Conservation (phyloP, 2,113 vertebrate genomes). For the Syngnathus floridae region DNA sequence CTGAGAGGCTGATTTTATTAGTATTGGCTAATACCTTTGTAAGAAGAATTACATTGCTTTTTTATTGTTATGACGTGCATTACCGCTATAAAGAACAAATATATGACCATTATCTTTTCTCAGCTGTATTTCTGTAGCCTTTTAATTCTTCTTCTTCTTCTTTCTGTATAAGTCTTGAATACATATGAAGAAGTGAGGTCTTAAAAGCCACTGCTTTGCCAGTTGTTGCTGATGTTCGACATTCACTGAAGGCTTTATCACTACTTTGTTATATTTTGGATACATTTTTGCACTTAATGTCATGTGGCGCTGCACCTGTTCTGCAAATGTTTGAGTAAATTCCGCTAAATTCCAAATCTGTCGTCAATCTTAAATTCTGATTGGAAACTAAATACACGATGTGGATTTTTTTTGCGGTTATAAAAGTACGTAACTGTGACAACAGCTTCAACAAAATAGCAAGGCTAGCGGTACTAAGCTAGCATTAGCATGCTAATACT, state of each 20-base stretch:
- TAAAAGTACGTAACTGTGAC: neutral
- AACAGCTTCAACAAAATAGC: neutral
- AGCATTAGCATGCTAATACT: neutral
- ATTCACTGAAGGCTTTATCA: neutral
- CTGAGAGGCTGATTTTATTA: conserved; percentile 37
- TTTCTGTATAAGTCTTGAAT: conserved; percentile 23
- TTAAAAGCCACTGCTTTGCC: conserved; percentile 15
- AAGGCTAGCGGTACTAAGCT: neutral
- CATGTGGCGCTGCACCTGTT: neutral
- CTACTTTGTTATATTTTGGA: neutral
- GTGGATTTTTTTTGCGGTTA: too few relatives aligned
- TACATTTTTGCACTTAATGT: conserved; percentile 3
- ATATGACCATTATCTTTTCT: neutral
- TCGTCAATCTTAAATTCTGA: neutral
- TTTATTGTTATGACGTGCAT: conserved; percentile 40
- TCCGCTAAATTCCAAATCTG: neutral
- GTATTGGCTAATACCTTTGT: conserved; percentile 36
- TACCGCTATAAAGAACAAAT: conserved; percentile 5
- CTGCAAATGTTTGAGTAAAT: neutral
- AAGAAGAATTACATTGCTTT: conserved; percentile 39
- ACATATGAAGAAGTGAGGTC: conserved; percentile 13
- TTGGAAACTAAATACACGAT: too few relatives aligned
- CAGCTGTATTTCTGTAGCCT: conserved; percentile 3
- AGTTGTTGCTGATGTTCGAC: conserved; percentile 25
- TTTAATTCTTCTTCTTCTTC: conserved; percentile 16